Evolutionary conservation across 2,113 vertebrate species (phyloP), one percentile per base, ranked within the genome.

Genomic region (Sinosuthora webbiana): DNA sequence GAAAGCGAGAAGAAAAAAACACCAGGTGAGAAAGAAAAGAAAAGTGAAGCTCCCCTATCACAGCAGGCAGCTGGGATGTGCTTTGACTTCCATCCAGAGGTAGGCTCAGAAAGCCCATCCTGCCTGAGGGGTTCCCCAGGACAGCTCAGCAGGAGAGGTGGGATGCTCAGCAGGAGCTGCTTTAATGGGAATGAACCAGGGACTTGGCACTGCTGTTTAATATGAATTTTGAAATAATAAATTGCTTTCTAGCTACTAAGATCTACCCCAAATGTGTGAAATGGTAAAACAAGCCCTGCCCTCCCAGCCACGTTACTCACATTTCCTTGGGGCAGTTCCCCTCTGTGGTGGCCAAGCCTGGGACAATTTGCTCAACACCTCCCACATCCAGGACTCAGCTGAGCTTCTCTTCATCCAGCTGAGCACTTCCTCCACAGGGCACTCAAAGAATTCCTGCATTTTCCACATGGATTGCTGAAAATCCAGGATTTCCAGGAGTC

Each of bases 21-120:
- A 15, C 80, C 81, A 33, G 83, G 55, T 21, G 95, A 97, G 74
- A 98, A 92, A 33, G 97, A 97, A 49, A 97, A 94, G 67, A 98
- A 94, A 83, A 89, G 91, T 3, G 98, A 98, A 83, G 97, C 87
- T 8, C 74, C 98, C 11, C 93, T 99, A 80, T 98, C 98, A 30
- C 94, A 74, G 3, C 95, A 98, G 70, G 98, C 98, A 67, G 97
- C 98, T 35, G 99, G 98, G 13, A 97, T 99, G 95, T 99, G 99
- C 86, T 99, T 99, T 12, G 98, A 99, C 97, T 99, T 99, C 94
- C 98, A 99, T 39, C 98, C 98, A 53, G 96, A 97, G 97, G 99
- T 99, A 95, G 79, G 73, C 21, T 79, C 57, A 86, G 56, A 18
- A 84, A 65, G 11, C 16, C 64, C 71, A 18, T 10, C 79, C 74